Base-by-base conservation (phyloP, 2,113 vertebrate genomes). In the Megaceryle maxima region DNA sequence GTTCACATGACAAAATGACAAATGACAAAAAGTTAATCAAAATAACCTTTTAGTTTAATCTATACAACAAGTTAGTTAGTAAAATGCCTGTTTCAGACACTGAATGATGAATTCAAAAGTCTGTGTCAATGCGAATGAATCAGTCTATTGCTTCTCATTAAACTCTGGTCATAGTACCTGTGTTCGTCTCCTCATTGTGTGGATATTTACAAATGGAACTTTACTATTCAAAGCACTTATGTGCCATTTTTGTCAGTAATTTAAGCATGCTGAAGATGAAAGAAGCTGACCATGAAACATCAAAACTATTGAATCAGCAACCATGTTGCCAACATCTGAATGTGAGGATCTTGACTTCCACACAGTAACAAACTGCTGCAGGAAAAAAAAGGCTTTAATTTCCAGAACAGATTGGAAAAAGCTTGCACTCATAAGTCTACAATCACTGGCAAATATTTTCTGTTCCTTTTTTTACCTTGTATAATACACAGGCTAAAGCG, bases 181-280 rank as follows among this genome's bases (percentile, higher is more conserved):
- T 85, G 72, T 77, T 94, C 77, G n/a, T 84, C 79, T 94, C 79
- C 76, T 92, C 25, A 3, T 90, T 90, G 87, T 73, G 70, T 35
- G 56, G 41, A 80, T 91, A 96, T 96, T 96, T 88, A 92, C 94
- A 96, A 96, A 97, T 73, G 50, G 79, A 94, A 94, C 6, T 4
- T 87, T 88, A 78, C 74, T 94, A 63, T 91, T 87, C 46, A 51
- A 95, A 97, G 87, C 94, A 91, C 88, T 97, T 88, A 39, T 4
- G 13, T 91, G 73, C 75, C 43, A 22, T 76, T 94, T 97, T 94
- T 96, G 69, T 92, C 96, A 97, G 86, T 96, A 98, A 98, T 50
- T 97, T 95, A 97, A 97, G 91, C 94, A 79, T 86, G 91, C 55
- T 62, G 88, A 97, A 97, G 96, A 98, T 97, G 93, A 97, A 97